Evolutionary conservation across 2,797 vertebrate species (phyloP), one percentile per base, ranked within the genome.

Genomic region (Karalla daura): DNA sequence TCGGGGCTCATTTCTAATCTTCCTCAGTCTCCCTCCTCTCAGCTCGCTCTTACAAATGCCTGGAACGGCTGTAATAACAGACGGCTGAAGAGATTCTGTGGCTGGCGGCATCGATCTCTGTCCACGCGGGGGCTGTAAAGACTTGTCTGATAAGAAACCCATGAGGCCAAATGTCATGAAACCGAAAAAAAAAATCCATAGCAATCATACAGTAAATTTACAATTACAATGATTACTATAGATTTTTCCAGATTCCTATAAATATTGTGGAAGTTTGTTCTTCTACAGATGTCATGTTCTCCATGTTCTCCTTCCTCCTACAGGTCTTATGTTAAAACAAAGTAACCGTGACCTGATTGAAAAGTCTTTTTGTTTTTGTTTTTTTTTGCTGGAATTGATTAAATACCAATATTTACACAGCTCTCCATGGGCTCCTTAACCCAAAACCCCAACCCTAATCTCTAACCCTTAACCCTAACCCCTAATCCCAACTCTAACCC

Each of bases 41-140:
- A 61, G 63, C 41, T 72, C 25, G 54, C 66, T 49, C 53, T 80
- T 72, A 8, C 23, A 13, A 68, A 73, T 51, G 78, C 59, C 76
- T 59, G 78, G 36, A 73, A 71, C 61, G 59, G 50, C 72, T 86
- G 84, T 68, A 84, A 88, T 84, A 81, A 84, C 83, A 33, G 55
- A 85, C 69, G 67, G 37, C 60, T 53, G 61, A 73, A 70, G 47
- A 65, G 76, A 70, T 79, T 76, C 65, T 25, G 63, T 37, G 39
- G 59, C 55, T 67, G 12, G 44, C 45, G 20, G 68, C 70, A 83
- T 85, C 4, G 78, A 88, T 86, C 76, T 74, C 41, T 55, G 54
- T 70, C 47, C 32, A 44, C 37, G 51, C 63, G 46, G 46, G 15
- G 27, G 54, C 76, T 72, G 61, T 70, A 50, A 79, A 72, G 40